Evolutionary conservation across 92 coral and sea anemone genomes (phyloP).

Genomic region (Palythoa grandiflora): DNA sequence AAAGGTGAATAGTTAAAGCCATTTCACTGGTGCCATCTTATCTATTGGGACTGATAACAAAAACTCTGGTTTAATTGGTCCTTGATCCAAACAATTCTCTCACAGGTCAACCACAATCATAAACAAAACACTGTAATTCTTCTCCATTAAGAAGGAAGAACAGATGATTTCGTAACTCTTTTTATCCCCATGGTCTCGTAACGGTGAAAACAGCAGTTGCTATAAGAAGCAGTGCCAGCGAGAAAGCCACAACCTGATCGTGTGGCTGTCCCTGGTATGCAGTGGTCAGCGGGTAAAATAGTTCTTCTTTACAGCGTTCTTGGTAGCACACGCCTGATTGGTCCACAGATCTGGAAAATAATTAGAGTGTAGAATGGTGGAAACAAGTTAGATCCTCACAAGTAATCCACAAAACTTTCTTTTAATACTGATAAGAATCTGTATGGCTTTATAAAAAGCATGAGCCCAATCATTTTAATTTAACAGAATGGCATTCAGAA

Average conservation of each 20-base stretch:
- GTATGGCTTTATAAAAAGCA: too few species aligned
- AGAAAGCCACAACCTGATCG: conserved; percentile 80
- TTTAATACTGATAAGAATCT: too few species aligned
- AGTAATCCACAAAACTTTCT: too few species aligned
- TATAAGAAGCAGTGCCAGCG: conserved; percentile 75
- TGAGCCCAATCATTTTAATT: too few species aligned
- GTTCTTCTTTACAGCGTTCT: conserved; percentile 89
- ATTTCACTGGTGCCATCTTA: too few species aligned
- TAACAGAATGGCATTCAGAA: too few species aligned
- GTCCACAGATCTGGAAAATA: conserved; percentile 75
- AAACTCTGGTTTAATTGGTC: too few species aligned
- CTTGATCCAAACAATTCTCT: neutral
- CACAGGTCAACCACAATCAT: neutral
- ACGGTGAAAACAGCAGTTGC: conserved; percentile 61
- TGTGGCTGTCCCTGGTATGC: conserved; percentile 91
- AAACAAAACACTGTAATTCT: neutral
- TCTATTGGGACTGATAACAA: too few species aligned
- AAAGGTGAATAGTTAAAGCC: too few species aligned
- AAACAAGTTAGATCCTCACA: neutral
- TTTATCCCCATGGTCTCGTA: conserved; percentile 90
- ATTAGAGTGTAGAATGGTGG: neutral
- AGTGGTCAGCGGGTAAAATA: conserved; percentile 90
- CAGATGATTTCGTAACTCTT: neutral
- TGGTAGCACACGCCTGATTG: conserved; percentile 80
- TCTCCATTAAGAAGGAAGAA: neutral